Evolutionary conservation across 2,888 invertebrate genomes (phyloP).

Genomic region (Orthosia gracilis): DNA sequence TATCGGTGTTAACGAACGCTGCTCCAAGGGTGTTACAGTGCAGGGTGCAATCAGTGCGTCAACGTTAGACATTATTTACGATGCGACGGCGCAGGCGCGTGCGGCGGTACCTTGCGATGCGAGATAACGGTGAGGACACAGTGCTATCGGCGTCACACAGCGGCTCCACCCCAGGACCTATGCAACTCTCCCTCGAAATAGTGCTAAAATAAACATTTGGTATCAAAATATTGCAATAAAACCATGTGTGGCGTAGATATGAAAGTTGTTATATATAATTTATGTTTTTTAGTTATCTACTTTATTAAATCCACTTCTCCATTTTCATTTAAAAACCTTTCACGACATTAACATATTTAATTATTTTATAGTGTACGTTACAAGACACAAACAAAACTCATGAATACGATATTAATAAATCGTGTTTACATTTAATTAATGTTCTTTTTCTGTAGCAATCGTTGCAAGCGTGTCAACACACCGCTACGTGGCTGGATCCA

Average conservation of each 20-base stretch:
- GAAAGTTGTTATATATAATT: conserved; percentile 8
- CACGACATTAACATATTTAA: conserved; percentile 12
- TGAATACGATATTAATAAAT: conserved; percentile 36
- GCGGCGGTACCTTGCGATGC: conserved; percentile 61
- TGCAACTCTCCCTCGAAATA: conserved; percentile 44
- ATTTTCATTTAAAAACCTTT: conserved; percentile 6
- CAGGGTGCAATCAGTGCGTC: conserved; percentile 42
- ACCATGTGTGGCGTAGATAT: conserved; percentile 28
- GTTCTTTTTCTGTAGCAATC: conserved; percentile 55
- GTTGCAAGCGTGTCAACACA: conserved; percentile 48
- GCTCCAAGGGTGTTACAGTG: conserved; percentile 26
- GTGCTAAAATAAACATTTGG: conserved; percentile 55
- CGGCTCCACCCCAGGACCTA: conserved; percentile 43
- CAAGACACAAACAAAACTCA: conserved; percentile 31
- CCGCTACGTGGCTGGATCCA: conserved; percentile 54
- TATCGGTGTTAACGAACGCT: conserved; percentile 30
- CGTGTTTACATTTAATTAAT: conserved; percentile 54
- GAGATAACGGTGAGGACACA: conserved; percentile 74
- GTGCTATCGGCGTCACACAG: conserved; percentile 74
- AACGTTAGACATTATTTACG: conserved; percentile 51
- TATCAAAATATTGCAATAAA: conserved; percentile 47
- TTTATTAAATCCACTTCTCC: conserved; percentile 10
- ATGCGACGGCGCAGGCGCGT: conserved; percentile 22
- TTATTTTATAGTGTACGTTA: conserved; percentile 5
- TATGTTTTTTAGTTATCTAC: conserved; percentile 11